These are phyloP conservation scores for Tupaia tana DNA, from an alignment of 2,113 vertebrate genomes.

Conservation along the genomic window DNA sequence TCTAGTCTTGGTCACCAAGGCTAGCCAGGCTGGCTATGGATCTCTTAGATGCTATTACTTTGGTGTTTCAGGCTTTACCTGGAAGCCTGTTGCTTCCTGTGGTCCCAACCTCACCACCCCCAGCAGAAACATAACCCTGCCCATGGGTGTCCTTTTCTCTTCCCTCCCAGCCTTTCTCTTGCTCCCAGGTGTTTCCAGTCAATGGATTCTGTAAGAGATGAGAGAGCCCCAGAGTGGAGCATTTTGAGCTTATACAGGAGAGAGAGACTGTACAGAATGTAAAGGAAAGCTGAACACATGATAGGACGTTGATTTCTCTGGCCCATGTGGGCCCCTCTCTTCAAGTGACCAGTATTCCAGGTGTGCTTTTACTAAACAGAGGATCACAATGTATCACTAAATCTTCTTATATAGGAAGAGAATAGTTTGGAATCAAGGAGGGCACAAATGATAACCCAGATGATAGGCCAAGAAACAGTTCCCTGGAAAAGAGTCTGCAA, in stretches of 20 bases:
- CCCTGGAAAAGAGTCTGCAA: background rate
- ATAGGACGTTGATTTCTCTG: background rate
- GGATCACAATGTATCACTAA: background rate
- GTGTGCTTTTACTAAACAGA: background rate
- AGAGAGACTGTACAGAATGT: too few species aligned
- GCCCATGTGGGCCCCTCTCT: background rate
- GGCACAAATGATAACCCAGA: background rate
- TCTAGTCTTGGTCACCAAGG: background rate
- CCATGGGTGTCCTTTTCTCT: background rate
- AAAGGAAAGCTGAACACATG: background rate
- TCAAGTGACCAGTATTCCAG: background rate
- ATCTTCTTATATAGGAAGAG: constrained; percentile 24
- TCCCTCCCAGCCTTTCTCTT: background rate
- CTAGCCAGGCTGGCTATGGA: background rate
- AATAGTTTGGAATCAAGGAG: background rate
- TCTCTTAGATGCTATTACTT: background rate
- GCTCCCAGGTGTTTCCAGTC: background rate
- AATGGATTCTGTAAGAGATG: background rate
- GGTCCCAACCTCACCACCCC: background rate
- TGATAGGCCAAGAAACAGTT: background rate
- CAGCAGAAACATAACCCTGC: background rate
- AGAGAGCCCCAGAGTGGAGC: background rate
- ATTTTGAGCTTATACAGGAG: background rate
- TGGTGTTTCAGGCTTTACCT: background rate
- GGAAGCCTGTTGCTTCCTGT: background rate